Conservation (phyloP, 2,888 invertebrate genomes). For the Dryomyza anilis region DNA sequence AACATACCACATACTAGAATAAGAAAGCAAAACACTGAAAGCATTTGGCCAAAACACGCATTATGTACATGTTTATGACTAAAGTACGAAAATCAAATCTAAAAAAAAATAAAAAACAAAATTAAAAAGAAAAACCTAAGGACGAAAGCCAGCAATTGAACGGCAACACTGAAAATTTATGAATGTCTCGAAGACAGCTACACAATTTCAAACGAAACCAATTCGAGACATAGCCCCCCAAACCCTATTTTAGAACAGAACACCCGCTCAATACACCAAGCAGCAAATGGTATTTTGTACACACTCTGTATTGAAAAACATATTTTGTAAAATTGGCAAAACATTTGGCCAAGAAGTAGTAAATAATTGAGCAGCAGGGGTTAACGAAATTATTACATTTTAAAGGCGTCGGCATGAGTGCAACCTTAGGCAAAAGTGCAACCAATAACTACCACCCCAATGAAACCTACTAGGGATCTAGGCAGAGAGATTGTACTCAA, state of each 20-base stretch:
- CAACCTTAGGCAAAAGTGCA: neutral
- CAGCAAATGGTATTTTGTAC: slow-evolving; percentile 56
- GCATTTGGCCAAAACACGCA: neutral
- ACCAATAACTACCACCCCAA: slow-evolving; percentile 17
- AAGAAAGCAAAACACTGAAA: neutral
- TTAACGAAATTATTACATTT: slow-evolving; percentile 27
- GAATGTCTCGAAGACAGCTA: neutral
- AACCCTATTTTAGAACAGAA: slow-evolving; percentile 8
- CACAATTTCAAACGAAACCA: neutral
- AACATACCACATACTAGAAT: no score
- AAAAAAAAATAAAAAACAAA: neutral
- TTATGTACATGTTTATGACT: neutral
- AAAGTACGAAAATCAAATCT: neutral
- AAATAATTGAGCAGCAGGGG: neutral
- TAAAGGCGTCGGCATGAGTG: neutral
- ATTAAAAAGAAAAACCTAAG: slow-evolving; percentile 3
- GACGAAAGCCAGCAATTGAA: neutral
- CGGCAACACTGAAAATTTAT: slow-evolving; percentile 18
- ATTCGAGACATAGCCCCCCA: neutral
- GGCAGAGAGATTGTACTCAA: slow-evolving; percentile 45
- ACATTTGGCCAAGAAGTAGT: neutral
- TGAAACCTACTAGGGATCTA: slow-evolving; percentile 46
- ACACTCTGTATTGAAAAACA: slow-evolving; percentile 36
- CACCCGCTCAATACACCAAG: slow-evolving; percentile 21
- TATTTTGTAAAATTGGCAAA: slow-evolving; percentile 21